Base-by-base conservation (phyloP, 2,888 invertebrate species). In the Beris morrisii region DNA sequence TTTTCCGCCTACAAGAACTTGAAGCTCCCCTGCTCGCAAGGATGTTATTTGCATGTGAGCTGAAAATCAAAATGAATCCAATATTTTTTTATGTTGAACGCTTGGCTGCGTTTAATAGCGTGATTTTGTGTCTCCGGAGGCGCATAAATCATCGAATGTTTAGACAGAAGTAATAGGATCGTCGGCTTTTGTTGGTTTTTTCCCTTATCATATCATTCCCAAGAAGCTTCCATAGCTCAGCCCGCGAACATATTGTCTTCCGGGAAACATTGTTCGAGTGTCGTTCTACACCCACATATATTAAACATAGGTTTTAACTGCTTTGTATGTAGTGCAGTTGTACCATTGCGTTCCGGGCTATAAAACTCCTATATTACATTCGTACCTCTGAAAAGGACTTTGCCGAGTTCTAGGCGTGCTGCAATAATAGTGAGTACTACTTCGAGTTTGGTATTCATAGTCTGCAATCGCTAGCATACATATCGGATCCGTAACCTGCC, bases 21-120 rank as follows among this genome's bases (percentile, higher is more conserved):
- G 5, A 15, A 1, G 31, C n/a, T 32, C 55, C 7, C n/a, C 58
- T 5, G 1, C 22, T 22, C 3, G 22, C 22, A 22, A 22, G 22
- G 22, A 22, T 22, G 22, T 7, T 15, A 46, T 61, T 61, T 52
- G 61, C 61, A 61, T 61, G 38, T 22, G n/a, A 11, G 43, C 52
- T 15, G 13, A 22, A 52, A 61, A 61, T 61, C 50, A 52, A 61
- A 61, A 61, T 61, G 50, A 50, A 50, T 61, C 32, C 9, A 38
- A 50, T 50, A 50, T 50, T 61, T 69, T 67, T 67, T 61, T 58
- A 65, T 67, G 43, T 65, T 69, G 43, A 53, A 64, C 54, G 69
- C 58, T 69, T 64, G 54, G 64, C 46, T 69, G 69, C 69, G 65
- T 67, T 69, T 69, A 68, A 69, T 69, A 57, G 69, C 67, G 69